phyloP scores from a whole-genome alignment of 2,113 vertebrate genomes.

The Madoqua kirkii region DNA sequence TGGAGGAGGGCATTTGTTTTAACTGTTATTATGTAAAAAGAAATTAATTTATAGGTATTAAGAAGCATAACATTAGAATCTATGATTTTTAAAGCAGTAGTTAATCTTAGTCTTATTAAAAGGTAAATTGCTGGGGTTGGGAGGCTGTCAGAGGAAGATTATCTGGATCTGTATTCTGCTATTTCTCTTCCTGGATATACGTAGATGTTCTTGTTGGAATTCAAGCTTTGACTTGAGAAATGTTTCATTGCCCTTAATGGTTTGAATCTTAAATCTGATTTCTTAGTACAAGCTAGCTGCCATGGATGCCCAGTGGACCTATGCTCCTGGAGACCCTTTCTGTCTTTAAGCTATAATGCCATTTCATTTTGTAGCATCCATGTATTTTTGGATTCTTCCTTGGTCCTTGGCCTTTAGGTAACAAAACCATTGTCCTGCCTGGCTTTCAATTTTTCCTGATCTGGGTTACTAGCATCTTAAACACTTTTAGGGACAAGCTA shows the following conservation, averaged over 20 bases:
- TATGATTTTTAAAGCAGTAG: not conserved
- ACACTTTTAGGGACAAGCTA: slow-evolving; percentile 16
- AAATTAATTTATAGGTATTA: slow-evolving; percentile 34
- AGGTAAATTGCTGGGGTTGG: not conserved
- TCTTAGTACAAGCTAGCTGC: not conserved
- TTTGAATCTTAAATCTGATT: slow-evolving; percentile 20
- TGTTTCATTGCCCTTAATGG: slow-evolving; percentile 6
- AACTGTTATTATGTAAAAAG: slow-evolving; percentile 15
- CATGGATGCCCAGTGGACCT: not conserved
- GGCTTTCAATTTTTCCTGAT: not conserved
- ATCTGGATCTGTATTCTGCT: not conserved
- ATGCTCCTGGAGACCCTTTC: not conserved
- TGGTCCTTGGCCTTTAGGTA: slow-evolving; percentile 33
- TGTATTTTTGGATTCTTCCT: slow-evolving; percentile 17
- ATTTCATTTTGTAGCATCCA: slow-evolving; percentile 26
- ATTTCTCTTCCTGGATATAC: slow-evolving; percentile 1
- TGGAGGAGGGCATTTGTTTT: not conserved
- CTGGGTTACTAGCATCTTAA: slow-evolving; percentile 24
- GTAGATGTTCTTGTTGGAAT: not conserved
- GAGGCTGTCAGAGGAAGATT: not conserved
- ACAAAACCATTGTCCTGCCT: not conserved
- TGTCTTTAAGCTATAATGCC: not conserved
- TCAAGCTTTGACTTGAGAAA: slow-evolving; percentile 38
- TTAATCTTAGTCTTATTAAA: slow-evolving; percentile 40
- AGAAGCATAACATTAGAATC: slow-evolving; percentile 29